These are phyloP conservation scores for Lasioglossum marginatum DNA, from an alignment of 2,888 invertebrate species.

Conservation along the genomic window DNA sequence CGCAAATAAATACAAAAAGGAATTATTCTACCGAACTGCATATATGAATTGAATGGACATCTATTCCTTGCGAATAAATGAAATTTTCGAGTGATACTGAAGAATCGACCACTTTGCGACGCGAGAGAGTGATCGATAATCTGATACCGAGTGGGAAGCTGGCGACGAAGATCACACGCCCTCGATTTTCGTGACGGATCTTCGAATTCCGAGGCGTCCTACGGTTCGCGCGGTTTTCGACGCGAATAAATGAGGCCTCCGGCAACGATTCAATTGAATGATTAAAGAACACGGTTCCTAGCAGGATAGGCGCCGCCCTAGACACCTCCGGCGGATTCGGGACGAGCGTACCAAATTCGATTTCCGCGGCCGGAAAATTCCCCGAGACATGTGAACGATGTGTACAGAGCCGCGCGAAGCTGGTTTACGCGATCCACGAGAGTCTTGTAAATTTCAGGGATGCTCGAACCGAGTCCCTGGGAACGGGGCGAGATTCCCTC, in stretches of 20 bases:
- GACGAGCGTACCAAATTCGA: conserved; percentile 31
- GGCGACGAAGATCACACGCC: not conserved
- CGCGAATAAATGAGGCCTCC: not conserved
- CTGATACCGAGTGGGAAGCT: conserved; percentile 20
- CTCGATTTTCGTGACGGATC: not conserved
- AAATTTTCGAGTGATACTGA: not conserved
- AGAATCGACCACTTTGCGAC: not conserved
- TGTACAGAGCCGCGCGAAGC: not conserved
- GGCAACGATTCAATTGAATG: not conserved
- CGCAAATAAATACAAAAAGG: not conserved
- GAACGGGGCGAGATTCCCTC: not conserved
- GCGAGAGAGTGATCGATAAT: conserved; percentile 46
- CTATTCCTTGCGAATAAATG: too few relatives aligned
- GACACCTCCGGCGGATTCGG: not conserved
- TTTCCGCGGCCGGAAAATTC: conserved; percentile 12
- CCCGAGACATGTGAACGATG: conserved; percentile 5
- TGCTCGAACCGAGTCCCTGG: not conserved
- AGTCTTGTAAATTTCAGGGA: conserved; percentile 6
- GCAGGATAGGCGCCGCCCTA: not conserved
- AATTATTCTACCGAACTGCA: too few relatives aligned
- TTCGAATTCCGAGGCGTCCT: not conserved
- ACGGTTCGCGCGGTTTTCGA: not conserved
- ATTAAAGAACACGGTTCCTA: conserved; percentile 17
- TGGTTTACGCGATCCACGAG: conserved; percentile 3
- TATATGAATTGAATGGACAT: too few relatives aligned